Evolutionary conservation across 2,888 invertebrate genomes (phyloP).

Genomic region (Alsophila aescularia): DNA sequence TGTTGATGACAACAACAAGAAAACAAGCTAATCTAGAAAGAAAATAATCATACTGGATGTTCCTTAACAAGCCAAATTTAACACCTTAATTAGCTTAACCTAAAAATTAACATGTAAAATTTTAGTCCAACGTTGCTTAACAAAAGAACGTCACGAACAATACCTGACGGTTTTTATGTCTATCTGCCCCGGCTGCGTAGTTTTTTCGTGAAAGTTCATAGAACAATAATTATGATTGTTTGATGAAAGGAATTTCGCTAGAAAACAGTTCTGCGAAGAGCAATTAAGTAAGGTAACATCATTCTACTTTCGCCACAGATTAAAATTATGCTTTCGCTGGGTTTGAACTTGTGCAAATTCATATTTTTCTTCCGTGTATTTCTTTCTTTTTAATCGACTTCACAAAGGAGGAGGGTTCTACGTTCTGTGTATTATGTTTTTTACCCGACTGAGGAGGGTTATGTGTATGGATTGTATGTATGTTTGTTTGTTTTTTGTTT

Average conservation of each 20-base stretch:
- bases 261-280: constrained; percentile 10
- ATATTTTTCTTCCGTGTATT: no score
- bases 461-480: no score
- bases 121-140: no score
- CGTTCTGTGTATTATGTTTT: no score
- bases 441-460: no score
- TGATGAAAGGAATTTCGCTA: constrained; percentile 21
- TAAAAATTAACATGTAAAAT: no score
- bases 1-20: no score
- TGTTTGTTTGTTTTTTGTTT: no score
- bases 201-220: constrained; percentile 32
- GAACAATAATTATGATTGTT: constrained; percentile 18
- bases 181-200: not conserved
- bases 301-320: constrained; percentile 9
- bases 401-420: no score
- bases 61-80: constrained; percentile 12
- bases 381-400: no score
- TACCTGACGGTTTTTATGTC: not conserved
- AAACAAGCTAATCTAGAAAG: no score
- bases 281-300: not conserved
- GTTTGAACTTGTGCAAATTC: not conserved
- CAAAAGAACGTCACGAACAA: not conserved
- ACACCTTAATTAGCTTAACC: constrained; percentile 30
- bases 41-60: not conserved
- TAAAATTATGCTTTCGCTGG: no score